Base-by-base conservation (phyloP, 2,113 vertebrate genomes). In the Megaptera novaeangliae region DNA sequence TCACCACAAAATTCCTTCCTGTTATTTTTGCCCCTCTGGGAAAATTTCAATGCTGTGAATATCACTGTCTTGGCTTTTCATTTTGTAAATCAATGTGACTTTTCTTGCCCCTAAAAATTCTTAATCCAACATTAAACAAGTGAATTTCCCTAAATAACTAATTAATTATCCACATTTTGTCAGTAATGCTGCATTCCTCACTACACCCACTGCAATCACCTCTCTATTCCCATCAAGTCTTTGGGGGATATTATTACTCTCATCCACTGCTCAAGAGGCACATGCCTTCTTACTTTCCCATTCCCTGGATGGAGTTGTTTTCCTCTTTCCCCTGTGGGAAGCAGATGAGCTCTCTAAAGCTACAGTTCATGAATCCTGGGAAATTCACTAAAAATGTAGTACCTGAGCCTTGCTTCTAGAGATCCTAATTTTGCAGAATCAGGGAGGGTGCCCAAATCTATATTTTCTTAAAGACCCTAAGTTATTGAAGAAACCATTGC, bases 91-190 rank as follows among this genome's bases (percentile, higher is more conserved):
- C 49, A 52, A 46, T 31, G 18, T 18, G 59, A 36, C 49, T 98
- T 59, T 88, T 66, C 72, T 49, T 41, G 86, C 21, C 72, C 96
- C 55, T 52, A 64, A 97, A 57, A 17, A 93, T 34, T 85, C 59
- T 95, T 78, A 80, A 59, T 94, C 81, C 44, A 93, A 84, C 61
- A 74, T 77, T 88, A 34, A 96, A 85, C 20, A 84, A 52, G 57
- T 29, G 41, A 68, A 63, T 68, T 95, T 96, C 57, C 75, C 75
- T 44, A 3, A 98, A 85, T 95, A 84, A 72, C 36, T 96, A 95
- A 96, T 97, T 96, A 92, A 68, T 94, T n/a, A 12, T 57, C 44
- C 34, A 57, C 25, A 80, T 55, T 68, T 46, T 83, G 3, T 82
- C 59, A 74, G n/a, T 83, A 83, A 95, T 23, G 46, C n/a, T 78